Conservation (phyloP, 2,888 invertebrate genomes). For the Limenitis arthemis region DNA sequence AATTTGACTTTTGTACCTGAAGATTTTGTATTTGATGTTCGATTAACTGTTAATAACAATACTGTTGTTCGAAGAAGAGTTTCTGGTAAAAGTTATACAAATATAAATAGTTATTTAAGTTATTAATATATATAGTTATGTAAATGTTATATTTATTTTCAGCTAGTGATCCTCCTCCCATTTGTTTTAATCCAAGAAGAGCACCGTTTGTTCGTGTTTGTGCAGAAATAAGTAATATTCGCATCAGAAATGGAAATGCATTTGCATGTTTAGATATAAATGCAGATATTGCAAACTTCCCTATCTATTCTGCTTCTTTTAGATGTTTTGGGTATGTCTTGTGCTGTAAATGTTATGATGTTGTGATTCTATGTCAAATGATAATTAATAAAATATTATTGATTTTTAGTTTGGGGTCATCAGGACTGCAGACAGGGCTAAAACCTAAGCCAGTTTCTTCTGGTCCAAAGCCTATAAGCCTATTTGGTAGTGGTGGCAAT, state of each 20-base stretch:
- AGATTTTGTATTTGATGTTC: slow-evolving; percentile 85
- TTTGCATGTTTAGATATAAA: slow-evolving; percentile 85
- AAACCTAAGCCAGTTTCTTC: slow-evolving; percentile 58
- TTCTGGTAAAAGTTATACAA: slow-evolving; percentile 83
- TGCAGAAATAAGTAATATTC: slow-evolving; percentile 83
- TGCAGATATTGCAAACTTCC: slow-evolving; percentile 74
- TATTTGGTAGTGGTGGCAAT: slow-evolving; percentile 47
- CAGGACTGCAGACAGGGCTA: slow-evolving; percentile 58
- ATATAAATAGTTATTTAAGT: slow-evolving; percentile 2
- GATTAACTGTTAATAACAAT: slow-evolving; percentile 79
- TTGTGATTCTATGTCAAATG: not conserved
- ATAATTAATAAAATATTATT: not conserved
- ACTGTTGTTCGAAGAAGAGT: slow-evolving; percentile 80
- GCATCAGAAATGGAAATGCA: slow-evolving; percentile 83
- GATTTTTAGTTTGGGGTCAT: slow-evolving; percentile 51
- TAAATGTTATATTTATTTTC: slow-evolving; percentile 31
- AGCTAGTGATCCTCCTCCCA: slow-evolving; percentile 83
- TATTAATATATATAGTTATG: not conserved
- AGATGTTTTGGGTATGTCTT: slow-evolving; percentile 60
- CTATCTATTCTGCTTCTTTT: slow-evolving; percentile 70
- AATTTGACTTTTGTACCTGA: slow-evolving; percentile 86
- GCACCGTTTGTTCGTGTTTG: slow-evolving; percentile 80
- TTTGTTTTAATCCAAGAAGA: slow-evolving; percentile 80
- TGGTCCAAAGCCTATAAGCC: slow-evolving; percentile 52
- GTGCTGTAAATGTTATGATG: not conserved